phyloP scores from a whole-genome alignment of 2,888 invertebrate genomes.

The Eupelmus urozonus region DNA sequence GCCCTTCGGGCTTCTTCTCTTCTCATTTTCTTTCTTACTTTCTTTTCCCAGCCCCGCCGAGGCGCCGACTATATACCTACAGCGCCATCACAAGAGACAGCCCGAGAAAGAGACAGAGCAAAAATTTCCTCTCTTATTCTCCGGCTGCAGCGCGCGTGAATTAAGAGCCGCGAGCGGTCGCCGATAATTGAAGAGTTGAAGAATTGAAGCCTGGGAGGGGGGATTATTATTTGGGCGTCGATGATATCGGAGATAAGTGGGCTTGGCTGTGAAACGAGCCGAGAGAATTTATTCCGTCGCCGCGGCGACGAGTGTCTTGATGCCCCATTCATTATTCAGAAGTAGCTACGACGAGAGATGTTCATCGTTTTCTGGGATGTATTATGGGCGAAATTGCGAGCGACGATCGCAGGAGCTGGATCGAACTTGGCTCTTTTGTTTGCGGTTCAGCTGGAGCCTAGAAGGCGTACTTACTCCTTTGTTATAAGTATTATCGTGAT shows the following conservation, averaged over 20 bases:
- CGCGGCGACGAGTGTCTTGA: neutral
- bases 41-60: neutral
- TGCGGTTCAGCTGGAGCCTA: too few relatives aligned
- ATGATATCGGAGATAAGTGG: slow-evolving; percentile 33
- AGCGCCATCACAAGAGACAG: too few relatives aligned
- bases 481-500: too few relatives aligned
- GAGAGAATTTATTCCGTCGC: slow-evolving; percentile 1
- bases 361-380: too few relatives aligned
- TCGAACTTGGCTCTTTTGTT: too few relatives aligned
- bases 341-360: neutral
- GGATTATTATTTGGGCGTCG: slow-evolving; percentile 33
- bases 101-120: too few relatives aligned
- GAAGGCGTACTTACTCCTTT: too few relatives aligned
- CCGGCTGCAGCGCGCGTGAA: slow-evolving; percentile 1
- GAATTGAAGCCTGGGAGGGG: neutral
- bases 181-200: too few relatives aligned
- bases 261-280: slow-evolving; percentile 5
- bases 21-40: neutral
- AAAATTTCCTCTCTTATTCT: neutral
- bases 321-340: slow-evolving; percentile 34
- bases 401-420: too few relatives aligned
- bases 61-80: too few relatives aligned
- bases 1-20: too few relatives aligned
- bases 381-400: too few relatives aligned
- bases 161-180: neutral